Evolutionary conservation across 2,888 invertebrate genomes (phyloP), one percentile per base, ranked within the genome.

Genomic region (Osmoderma eremita): DNA sequence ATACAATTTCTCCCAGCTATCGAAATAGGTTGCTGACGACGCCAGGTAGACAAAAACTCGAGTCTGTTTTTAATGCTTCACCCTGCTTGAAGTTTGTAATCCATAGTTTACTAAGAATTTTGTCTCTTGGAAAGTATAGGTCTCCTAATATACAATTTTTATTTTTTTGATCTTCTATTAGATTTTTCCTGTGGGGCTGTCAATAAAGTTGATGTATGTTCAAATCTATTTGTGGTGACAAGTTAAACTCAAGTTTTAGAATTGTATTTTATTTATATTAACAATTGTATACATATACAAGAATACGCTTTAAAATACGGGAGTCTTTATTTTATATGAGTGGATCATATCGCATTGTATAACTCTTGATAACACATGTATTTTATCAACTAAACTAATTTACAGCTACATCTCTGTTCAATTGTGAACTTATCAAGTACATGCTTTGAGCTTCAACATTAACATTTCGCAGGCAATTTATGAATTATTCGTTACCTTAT

Each of bases 251-350:
- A 50, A 6, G 22, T 3, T n/a, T 61, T 30, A 17, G 30, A 61
- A 48, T 41, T 65, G 56, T 58, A 38, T 65, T 56, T 65, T 58
- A 65, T 65, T 65, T 39, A 49, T 65, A 38, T 38, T 65, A 65
- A 65, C 65, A 65, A 65, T 65, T 65, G 49, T 65, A 65, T 65
- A 65, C 65, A 65, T 65, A 63, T 63, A 65, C 17, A 65, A 65
- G 65, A 65, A 65, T 65, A 65, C 65, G 50, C 24, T 65, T 65
- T 39, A 65, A 65, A 65, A 65, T 65, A 65, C 58, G 56, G 56
- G 48, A 65, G 58, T 58, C 56, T 58, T 65, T 24, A 65, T 45
- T 61, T 49, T 50, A 56, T 56, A 42, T 56, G 48, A 58, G 56
- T 65, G 56, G 50, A 50, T 36, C 49, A 58, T 20, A 53, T 64